Evolutionary conservation across 2,888 invertebrate genomes (phyloP).

Genomic region (Marasmarcha lunaedactyla): DNA sequence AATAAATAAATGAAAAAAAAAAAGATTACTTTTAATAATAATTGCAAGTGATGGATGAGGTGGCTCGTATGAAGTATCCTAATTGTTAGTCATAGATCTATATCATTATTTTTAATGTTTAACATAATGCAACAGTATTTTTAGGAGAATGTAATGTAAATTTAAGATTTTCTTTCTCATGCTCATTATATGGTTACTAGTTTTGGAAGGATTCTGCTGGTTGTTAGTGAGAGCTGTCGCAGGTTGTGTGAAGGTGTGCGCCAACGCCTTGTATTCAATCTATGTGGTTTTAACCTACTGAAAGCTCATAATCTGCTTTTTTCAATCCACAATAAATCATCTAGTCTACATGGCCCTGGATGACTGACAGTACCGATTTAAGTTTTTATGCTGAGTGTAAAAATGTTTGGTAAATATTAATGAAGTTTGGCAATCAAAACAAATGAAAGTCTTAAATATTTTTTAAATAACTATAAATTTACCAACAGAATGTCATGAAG

Average conservation of each 20-base stretch:
- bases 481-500: too few relatives aligned
- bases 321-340: conserved; percentile 17
- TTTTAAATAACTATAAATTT: too few relatives aligned
- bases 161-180: conserved; percentile 46
- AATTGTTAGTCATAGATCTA: conserved; percentile 51
- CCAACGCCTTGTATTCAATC: too few relatives aligned
- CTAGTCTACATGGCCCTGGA: conserved; percentile 29
- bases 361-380: conserved; percentile 16
- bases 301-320: background rate
- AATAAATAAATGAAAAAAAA: too few relatives aligned
- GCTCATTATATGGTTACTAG: too few relatives aligned
- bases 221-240: conserved; percentile 25
- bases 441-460: too few relatives aligned
- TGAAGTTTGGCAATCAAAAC: too few relatives aligned
- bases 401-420: too few relatives aligned
- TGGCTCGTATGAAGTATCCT: conserved; percentile 16
- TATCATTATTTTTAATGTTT: conserved; percentile 67
- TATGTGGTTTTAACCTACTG: too few relatives aligned
- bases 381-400: conserved; percentile 11
- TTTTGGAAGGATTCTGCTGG: conserved; percentile 25
- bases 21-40: too few relatives aligned
- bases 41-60: too few relatives aligned
- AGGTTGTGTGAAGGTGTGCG: conserved; percentile 21
- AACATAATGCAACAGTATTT: conserved; percentile 65
- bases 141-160: conserved; percentile 56